Evolutionary conservation across 2,888 invertebrate species (phyloP), one percentile per base, ranked within the genome.

Genomic region (Tetheella fluctuosa): DNA sequence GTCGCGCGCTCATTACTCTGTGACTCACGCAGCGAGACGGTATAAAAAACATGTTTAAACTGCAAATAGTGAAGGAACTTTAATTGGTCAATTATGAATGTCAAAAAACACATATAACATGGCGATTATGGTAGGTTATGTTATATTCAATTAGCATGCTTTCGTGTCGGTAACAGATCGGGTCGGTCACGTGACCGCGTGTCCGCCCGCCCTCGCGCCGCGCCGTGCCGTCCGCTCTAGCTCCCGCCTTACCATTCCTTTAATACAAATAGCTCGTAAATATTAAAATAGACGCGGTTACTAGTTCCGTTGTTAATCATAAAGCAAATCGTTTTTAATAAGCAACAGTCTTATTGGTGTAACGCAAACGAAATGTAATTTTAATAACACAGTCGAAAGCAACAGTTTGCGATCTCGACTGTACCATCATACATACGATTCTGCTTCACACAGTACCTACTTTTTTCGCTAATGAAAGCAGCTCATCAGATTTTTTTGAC

Each of bases 181-280:
- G 80, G 77, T 20, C 61, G 59, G 59, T 65, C 83, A 81, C 80
- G 81, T 82, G 83, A 70, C 67, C 63, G 58, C 63, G 62, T 52
- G 42, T 20, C 48, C 48, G 48, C 48, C 48, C 10, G 20, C 20
- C 5, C 20, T 48, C 48, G 12, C 20, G 17, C 63, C 56, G n/a
- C 39, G 39, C n/a, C 39, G n/a, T 1, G 34, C n/a, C 39, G 7
- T 6, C 39, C 39, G 39, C 39, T 54, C 34, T 54, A 37, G 52
- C 65, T 65, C 64, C 60, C 63, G 54, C 66, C 68, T 65, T 68
- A 67, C 70, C 73, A 70, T 73, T 73, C 76, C 73, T 80, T 80
- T 81, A 76, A 83, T 85, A 84, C 80, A 85, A 83, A 85, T 81
- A 76, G 77, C 74, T 73, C 70, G 72, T 84, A 75, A 81, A 83